phyloP scores from a whole-genome alignment of 2,797 vertebrate genomes.

The Galaxias olidus region DNA sequence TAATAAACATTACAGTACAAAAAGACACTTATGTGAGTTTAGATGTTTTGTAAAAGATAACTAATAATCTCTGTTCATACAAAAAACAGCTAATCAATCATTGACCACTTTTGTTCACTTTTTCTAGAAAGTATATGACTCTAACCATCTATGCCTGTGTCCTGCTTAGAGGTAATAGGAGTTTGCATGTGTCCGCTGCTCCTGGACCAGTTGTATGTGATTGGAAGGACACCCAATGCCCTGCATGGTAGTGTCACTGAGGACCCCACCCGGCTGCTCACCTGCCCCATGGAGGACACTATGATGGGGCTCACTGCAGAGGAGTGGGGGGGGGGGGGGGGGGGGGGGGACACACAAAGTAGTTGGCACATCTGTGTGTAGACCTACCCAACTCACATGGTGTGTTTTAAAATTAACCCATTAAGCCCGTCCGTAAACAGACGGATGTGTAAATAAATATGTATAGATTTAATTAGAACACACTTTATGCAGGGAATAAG shows the following conservation, averaged over 20 bases:
- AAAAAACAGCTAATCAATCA: too few species aligned
- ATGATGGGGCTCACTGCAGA: conserved; percentile 73
- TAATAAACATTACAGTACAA: too few species aligned
- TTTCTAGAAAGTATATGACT: not conserved
- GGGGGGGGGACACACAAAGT: not conserved
- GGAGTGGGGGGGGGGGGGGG: not conserved
- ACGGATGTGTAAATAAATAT: too few species aligned
- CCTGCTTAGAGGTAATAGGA: not conserved
- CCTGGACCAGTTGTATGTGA: conserved; percentile 73
- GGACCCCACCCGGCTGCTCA: conserved; percentile 56
- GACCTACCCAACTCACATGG: too few species aligned
- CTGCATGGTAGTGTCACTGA: conserved; percentile 65
- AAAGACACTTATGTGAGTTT: too few species aligned
- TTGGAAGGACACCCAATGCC: conserved; percentile 70
- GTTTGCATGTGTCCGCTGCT: conserved; percentile 21
- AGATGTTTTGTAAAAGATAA: too few species aligned
- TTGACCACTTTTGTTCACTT: not conserved
- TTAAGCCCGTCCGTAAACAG: too few species aligned
- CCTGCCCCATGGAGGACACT: conserved; percentile 50
- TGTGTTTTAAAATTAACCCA: too few species aligned
- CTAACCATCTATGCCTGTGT: conserved; percentile 61
- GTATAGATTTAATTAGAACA: too few species aligned
- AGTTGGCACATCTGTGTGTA: too few species aligned
- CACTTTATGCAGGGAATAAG: too few species aligned
- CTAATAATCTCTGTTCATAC: too few species aligned